Evolutionary conservation across 2,888 invertebrate species (phyloP), one percentile per base, ranked within the genome.

Genomic region (Zaprionus bogoriensis): DNA sequence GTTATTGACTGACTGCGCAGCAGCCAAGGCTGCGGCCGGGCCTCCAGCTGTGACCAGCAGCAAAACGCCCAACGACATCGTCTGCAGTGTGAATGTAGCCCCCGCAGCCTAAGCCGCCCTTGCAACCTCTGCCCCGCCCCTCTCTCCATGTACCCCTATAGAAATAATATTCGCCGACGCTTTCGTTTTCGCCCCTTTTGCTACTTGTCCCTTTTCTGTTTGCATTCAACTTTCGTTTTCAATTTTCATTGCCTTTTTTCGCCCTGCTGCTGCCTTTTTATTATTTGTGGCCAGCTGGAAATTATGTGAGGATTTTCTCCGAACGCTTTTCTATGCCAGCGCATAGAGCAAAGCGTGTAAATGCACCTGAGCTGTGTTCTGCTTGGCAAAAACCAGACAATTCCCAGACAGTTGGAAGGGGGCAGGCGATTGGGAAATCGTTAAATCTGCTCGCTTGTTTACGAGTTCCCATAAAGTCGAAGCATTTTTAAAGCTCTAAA

Each of bases 201-300:
- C 25, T 19, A 17, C 38, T 9, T 12, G 32, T 22, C 22, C 30
- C 38, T 14, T 50, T 67, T 58, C 53, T 73, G 53, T 54, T 70
- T 67, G 70, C 74, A 73, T 73, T 71, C 39, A 54, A 87, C 82
- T 82, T 77, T 86, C 82, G 44, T 87, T 82, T 82, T 82, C 82
- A 80, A 87, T 82, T 84, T 82, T 68, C 81, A 70, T 64, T 65
- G 71, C 60, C 67, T 64, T 76, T 64, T 60, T 57, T 51, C 41
- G 9, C 3, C 4, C 17, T 27, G 41, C 20, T 9, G 45, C 20
- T 14, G 38, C 19, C 12, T 39, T 57, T 42, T 50, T 50, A 32
- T 50, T 52, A 60, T 71, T 76, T 76, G 73, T 28, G 61, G 65
- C 68, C 54, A 57, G 48, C 63, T 71, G 63, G 58, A 72, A 74